Evolutionary conservation across 2,888 invertebrate species (phyloP), one percentile per base, ranked within the genome.

Genomic region (Drosophila bunnanda): DNA sequence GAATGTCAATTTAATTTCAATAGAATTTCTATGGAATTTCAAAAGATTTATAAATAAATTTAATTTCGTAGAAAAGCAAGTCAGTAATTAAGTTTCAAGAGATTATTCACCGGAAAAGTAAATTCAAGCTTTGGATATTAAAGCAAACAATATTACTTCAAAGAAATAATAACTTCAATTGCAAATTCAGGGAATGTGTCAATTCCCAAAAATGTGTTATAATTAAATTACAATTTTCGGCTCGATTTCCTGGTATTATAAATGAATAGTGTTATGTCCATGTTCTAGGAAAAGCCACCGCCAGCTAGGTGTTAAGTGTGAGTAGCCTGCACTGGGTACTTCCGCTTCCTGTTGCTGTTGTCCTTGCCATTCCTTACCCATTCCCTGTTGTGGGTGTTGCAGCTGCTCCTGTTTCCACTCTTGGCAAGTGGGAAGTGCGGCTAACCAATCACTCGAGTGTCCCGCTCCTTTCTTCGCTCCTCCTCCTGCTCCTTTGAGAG

Each of bases 381-480:
- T 41, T 41, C 32, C 41, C 8, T n/a, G 34, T 30, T 54, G 53
- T 32, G 41, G 46, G n/a, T 62, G 41, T 36, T 68, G 69, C 60
- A 55, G 60, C 69, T 68, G 70, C 46, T 69, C 52, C 44, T 41
- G 36, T 54, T 70, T 62, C 52, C 48, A 55, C 22, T 55, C 20
- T 36, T 34, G 69, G 50, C 66, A 74, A 79, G 79, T 79, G 78
- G 79, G 71, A 64, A 66, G 54, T 79, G 77, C 79, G 80, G 81
- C 80, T 80, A 79, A 78, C 82, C 83, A 79, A 78, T 80, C 83
- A 79, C 55, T 79, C 60, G 56, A 76, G 56, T 54, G 73, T 25
- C 55, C 28, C 41, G 39, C 17, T 28, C 20, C 28, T 54, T 30
- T 15, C n/a, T 41, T 28, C 12, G 28, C 12, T 46, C 4, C 48